Evolutionary conservation across 2,888 invertebrate genomes (phyloP), one percentile per base, ranked within the genome.

Genomic region (Athalia circularis): DNA sequence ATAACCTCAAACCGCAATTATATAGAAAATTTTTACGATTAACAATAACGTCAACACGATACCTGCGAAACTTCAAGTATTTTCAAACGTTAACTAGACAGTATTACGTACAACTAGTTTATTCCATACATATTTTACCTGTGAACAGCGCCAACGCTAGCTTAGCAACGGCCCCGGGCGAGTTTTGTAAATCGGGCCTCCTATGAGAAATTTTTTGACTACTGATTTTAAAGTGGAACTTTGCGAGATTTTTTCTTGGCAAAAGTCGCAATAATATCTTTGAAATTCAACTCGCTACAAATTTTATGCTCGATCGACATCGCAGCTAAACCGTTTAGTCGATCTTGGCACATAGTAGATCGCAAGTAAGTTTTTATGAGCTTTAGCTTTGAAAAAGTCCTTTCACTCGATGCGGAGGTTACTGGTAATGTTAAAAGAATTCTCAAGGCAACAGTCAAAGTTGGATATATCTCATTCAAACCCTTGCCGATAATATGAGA

Each of bases 341-440:
- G 62, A 7, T 62, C 62, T 62, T 62, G 62, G 62, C 62, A 62
- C 52, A 68, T 68, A 54, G 68, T 68, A 15, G 68, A 68, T 5
- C 68, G 68, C 54, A 54, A 9, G 11, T 68, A 68, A 68, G 68
- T 68, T 54, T 68, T 68, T 29, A 68, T 68, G 52, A 68, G 68
- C 43, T 68, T 68, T 29, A 68, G 68, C 29, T 68, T 54, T 68
- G 54, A 68, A 54, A 68, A 68, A 9, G 74, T 65, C 29, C 72
- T 47, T 67, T 79, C 76, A 15, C 77, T 70, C n/a, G 76, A 76
- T 43, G 77, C 77, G 50, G 68, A 67, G 59, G 79, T 77, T 50
- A 79, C 76, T 2, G 70, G 77, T 52, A 77, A 64, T 43, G 79
- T 79, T 50, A 77, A 4, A 45, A 48, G 54, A 75, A 76, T 29